Conservation (phyloP, 2,888 invertebrate species). For the Ellobium chinense region DNA sequence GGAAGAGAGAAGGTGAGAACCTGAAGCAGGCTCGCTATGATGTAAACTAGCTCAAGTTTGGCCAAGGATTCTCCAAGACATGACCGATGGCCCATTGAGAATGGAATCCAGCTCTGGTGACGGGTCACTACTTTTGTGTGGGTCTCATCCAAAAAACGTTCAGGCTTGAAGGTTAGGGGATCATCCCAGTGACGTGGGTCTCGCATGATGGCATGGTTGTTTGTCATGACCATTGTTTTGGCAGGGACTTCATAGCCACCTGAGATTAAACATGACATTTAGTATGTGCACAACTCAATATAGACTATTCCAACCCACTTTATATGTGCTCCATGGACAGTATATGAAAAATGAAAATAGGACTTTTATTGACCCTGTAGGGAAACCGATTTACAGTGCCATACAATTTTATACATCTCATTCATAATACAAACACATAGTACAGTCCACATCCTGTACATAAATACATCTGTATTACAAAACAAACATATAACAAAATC, state of each 20-base stretch:
- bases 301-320: too few species aligned
- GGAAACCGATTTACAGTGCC: too few species aligned
- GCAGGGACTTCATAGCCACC: slow-evolving; percentile 54
- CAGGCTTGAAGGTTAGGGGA: slow-evolving; percentile 62
- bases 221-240: slow-evolving; percentile 60
- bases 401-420: too few species aligned
- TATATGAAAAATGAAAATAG: too few species aligned
- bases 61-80: slow-evolving; percentile 66
- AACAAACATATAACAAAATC: too few species aligned
- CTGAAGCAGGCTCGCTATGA: neutral
- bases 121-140: slow-evolving; percentile 56
- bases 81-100: slow-evolving; percentile 66
- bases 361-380: too few species aligned
- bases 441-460: too few species aligned
- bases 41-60: neutral
- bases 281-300: too few species aligned
- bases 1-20: neutral
- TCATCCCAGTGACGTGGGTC: slow-evolving; percentile 64
- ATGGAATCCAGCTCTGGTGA: slow-evolving; percentile 66
- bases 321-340: too few species aligned
- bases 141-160: slow-evolving; percentile 61
- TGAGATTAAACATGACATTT: too few species aligned
- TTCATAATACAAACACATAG: too few species aligned
- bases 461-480: too few species aligned
- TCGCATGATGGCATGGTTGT: slow-evolving; percentile 62